Conservation (phyloP, 2,113 vertebrate genomes). For the Cololabis saira region DNA sequence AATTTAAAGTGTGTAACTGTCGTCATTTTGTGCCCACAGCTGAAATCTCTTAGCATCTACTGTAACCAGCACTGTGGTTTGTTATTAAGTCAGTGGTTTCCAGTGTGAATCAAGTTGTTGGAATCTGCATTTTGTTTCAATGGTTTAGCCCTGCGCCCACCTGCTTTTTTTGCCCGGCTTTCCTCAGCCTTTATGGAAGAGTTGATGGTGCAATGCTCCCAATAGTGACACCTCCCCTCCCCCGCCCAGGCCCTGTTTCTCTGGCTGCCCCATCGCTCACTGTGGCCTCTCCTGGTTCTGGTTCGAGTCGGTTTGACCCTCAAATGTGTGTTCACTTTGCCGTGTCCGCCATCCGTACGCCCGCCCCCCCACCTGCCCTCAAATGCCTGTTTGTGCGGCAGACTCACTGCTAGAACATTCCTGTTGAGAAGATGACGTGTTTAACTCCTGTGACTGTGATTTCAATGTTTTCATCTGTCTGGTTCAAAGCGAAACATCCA, state of each 20-base stretch:
- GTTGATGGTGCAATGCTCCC: constrained; percentile 64
- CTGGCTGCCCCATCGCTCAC: constrained; percentile 52
- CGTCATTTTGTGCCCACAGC: constrained; percentile 83
- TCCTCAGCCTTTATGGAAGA: constrained; percentile 63
- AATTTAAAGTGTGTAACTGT: constrained; percentile 82
- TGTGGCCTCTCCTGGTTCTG: constrained; percentile 39
- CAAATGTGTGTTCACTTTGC: constrained; percentile 47
- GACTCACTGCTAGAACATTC: constrained; percentile 72
- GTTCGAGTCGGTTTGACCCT: constrained; percentile 11
- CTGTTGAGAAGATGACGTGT: constrained; percentile 69
- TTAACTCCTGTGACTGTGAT: constrained; percentile 72
- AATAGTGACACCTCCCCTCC: constrained; percentile 31
- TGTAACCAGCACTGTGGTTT: constrained; percentile 84
- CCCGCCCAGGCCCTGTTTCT: neutral
- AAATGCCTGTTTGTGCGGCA: constrained; percentile 77
- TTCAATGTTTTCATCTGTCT: constrained; percentile 73
- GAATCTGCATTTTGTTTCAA: constrained; percentile 76
- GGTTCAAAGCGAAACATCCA: constrained; percentile 49
- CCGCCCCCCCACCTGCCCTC: constrained; percentile 76
- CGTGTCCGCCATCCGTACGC: constrained; percentile 69
- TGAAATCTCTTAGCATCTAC: constrained; percentile 82
- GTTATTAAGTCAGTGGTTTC: constrained; percentile 81
- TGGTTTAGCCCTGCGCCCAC: constrained; percentile 44
- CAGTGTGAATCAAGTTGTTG: constrained; percentile 81
- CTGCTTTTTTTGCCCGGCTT: constrained; percentile 45